Percentiles rank a stretch among this genome's conserved stretches.
phyloP scores from a whole-genome alignment of 2,797 vertebrate species.

The Phataginus tricuspis region DNA sequence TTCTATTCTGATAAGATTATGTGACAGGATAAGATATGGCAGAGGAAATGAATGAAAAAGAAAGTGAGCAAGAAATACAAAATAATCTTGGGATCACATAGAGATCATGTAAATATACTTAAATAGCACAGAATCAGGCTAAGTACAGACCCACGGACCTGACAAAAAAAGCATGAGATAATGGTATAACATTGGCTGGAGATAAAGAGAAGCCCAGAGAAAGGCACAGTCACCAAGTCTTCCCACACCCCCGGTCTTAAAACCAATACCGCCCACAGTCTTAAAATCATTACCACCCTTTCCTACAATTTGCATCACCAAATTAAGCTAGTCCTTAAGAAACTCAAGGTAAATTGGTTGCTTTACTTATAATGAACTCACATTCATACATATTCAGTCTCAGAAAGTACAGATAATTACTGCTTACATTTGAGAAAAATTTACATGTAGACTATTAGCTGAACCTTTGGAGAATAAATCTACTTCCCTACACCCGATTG shows the following conservation, averaged over 20 bases:
- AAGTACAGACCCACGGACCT: background rate
- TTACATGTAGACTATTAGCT: background rate
- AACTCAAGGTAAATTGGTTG: background rate
- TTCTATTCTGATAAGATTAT: background rate
- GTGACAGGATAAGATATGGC: background rate
- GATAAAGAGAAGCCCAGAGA: background rate
- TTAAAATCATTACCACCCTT: background rate
- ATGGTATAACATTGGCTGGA: background rate
- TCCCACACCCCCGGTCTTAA: background rate
- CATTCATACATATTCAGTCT: background rate
- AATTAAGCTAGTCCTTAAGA: background rate
- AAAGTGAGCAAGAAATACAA: background rate
- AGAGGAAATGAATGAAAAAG: background rate
- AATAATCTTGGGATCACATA: background rate
- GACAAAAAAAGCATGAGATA: background rate
- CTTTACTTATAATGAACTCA: background rate
- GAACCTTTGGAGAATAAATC: conserved; percentile 49
- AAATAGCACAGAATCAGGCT: background rate
- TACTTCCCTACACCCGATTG: conserved; percentile 16
- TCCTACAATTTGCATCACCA: background rate
- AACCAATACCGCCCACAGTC: accelerated
- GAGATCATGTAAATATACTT: background rate
- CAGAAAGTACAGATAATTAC: conserved; percentile 22
- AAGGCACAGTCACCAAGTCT: background rate
- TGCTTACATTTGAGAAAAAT: background rate